Base-by-base conservation (phyloP, 2,888 invertebrate genomes). In the Ochropacha duplaris region DNA sequence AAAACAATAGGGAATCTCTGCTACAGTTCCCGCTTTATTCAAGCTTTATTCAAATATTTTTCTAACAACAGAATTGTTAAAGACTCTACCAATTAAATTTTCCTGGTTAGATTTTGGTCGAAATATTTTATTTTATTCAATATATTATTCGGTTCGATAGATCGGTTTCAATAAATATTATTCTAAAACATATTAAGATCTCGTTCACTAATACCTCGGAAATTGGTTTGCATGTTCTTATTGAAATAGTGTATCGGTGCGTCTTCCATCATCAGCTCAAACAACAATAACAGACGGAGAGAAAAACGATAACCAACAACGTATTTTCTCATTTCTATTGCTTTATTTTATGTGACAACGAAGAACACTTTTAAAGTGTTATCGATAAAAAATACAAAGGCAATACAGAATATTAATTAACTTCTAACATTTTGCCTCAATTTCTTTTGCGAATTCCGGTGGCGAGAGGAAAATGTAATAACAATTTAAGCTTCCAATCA, bases 401-500 rank as follows among this genome's bases (percentile, higher is more conserved):
- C 59, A 59, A 34, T 59, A 55, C 61, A 34, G 69, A 76, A 79
- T 76, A 71, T 70, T 76, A 76, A 79, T 78, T 71, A 66, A 63
- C 58, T 65, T 58, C 64, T 60, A 71, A 69, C 65, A 71, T 56
- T 57, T 57, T 57, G 58, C 60, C 61, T 54, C 54, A 54, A 68
- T 64, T 71, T 71, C 62, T 68, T 66, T 66, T 61, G 58, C 57
- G 55, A 65, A 59, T 57, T 60, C 56, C 60, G 58, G 44, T 50
- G 55, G 57, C 61, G 66, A 70, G 71, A 44, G 44, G 44, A 44
- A 44, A 74, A 71, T 64, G 69, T 81, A 81, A 85, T 84, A 72
- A 81, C 74, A 75, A 81, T 68, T 76, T 81, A 83, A 89, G 84
- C 84, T 71, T 65, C 78, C 84, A 85, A 87, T 87, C 82, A 83